Evolutionary conservation across 2,113 vertebrate species (phyloP), one percentile per base, ranked within the genome.

Genomic region (human): DNA sequence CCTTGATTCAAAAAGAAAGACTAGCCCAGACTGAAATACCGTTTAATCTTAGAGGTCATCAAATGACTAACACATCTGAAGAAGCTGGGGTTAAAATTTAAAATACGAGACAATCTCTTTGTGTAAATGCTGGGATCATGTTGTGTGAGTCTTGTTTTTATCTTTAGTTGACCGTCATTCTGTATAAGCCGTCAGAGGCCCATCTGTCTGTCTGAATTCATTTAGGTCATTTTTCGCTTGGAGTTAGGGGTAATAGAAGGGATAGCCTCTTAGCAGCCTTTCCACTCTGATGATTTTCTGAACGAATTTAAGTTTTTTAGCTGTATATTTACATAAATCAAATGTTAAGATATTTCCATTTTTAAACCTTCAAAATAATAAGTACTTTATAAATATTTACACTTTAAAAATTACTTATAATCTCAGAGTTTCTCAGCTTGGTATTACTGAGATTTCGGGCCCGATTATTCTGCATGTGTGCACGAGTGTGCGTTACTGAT

Each of bases 191-290:
- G 25, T 76, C 52, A 70, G 86, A 93, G 13, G 25, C 38, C 72
- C 48, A 78, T 59, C n/a, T 89, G 40, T 88, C 83, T 97, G 48
- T 73, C 83, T 97, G 95, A 93, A 85, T 52, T 92, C 55, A 90
- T 61, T 78, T 55, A 64, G 25, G 32, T 40, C 20, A 35, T 13
- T 52, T 61, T 88, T 64, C 89, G 83, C 50, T 96, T 79, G 8
- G 66, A 55, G 32, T 89, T n/a, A 8, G 57, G 40, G 32, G 6
- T 79, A 55, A 86, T 3, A 20, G n/a, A 89, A 76, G 66, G 90
- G 52, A 52, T 12, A 38, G 48, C 5, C 43, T 96, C 85, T 86
- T 32, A 68, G 3, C 5, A 87, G 50, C 7, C 40, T 43, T 70
- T 94, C 92, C 12, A 32, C 40, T 43, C 64, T n/a, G 61, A 64